Evolutionary conservation across 2,797 vertebrate species (phyloP).

Genomic region (Lophotriccus pileatus): DNA sequence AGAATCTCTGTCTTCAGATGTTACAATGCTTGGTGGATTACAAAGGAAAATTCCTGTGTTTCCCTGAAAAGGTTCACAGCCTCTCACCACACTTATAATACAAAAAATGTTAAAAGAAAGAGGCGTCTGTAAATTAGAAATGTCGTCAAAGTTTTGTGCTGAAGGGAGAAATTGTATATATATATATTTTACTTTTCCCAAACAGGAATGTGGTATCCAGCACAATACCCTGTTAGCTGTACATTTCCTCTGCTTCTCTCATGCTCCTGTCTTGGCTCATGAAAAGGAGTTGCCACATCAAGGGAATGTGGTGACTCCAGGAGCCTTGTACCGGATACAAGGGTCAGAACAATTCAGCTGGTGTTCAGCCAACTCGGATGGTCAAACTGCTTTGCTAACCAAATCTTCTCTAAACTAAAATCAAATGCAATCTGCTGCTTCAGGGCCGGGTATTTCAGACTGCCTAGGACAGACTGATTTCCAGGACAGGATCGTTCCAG

Average conservation of each 20-base stretch:
- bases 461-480: neutral
- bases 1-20: neutral
- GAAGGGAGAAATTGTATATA: neutral
- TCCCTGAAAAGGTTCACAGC: neutral
- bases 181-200: neutral
- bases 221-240: neutral
- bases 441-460: neutral
- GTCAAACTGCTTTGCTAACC: neutral
- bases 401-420: neutral
- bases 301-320: neutral
- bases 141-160: neutral
- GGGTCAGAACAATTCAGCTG: neutral
- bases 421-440: neutral
- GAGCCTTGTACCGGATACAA: neutral
- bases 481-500: neutral
- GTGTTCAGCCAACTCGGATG: neutral
- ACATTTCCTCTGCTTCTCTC: neutral
- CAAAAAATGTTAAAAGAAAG: neutral
- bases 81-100: neutral
- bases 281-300: neutral
- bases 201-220: neutral
- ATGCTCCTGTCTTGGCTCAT: neutral
- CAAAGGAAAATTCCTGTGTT: neutral
- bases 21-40: neutral
- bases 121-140: neutral